A percentile compares a stretch with the other conserved stretches of the same genome.
Conservation (phyloP, 2,797 vertebrate species). For the Ptychadena robeensis region DNA sequence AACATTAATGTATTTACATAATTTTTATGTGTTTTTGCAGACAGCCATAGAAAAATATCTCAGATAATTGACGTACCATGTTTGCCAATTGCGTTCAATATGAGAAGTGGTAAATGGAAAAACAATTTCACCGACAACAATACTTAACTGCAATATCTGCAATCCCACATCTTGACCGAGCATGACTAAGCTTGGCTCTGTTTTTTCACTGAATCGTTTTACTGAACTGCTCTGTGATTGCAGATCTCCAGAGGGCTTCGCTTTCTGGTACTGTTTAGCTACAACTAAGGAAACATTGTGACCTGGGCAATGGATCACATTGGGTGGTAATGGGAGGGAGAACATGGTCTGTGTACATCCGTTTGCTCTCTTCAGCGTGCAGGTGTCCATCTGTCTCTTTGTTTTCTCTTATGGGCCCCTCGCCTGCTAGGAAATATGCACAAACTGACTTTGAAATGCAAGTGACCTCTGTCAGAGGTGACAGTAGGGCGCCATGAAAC, state of each 20-base stretch:
- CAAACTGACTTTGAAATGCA: conserved; percentile 22
- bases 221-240: background rate
- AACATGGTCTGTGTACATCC: background rate
- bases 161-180: background rate
- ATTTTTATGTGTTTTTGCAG: no score
- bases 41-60: no score
- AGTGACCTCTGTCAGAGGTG: conserved; percentile 26
- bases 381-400: conserved; percentile 42
- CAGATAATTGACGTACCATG: no score
- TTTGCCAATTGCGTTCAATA: no score
- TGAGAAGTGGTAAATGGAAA: background rate
- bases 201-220: background rate
- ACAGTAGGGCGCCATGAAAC: conserved; percentile 15
- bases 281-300: background rate
- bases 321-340: background rate
- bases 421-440: conserved; percentile 17
- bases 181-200: background rate
- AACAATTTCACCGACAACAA: background rate
- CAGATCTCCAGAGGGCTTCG: background rate
- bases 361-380: conserved; percentile 12
- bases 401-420: background rate
- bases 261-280: background rate
- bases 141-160: background rate
- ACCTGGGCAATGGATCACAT: background rate
- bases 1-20: no score